A percentile compares a stretch with the other conserved stretches of the same genome.
These are phyloP conservation scores for Augochlora pura DNA, from an alignment of 1,140 invertebrate genomes.

Conservation along the genomic window DNA sequence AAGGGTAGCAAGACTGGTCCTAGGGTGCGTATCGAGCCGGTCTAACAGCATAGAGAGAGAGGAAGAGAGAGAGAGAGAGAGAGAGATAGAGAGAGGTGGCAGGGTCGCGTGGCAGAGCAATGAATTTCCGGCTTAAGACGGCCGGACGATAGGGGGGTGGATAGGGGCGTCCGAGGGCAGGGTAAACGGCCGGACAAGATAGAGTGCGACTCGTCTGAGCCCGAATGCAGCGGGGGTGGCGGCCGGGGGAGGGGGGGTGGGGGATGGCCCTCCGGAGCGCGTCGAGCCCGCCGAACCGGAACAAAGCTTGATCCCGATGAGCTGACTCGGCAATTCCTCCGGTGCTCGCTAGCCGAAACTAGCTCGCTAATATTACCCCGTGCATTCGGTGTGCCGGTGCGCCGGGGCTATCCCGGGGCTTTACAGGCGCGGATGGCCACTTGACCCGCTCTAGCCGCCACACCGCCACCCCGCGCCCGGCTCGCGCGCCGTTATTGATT, in stretches of 20 bases:
- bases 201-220: conserved; percentile 33
- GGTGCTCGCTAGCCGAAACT: conserved; percentile 60
- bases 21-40: too few relatives aligned
- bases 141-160: conserved; percentile 17
- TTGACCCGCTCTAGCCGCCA: conserved; percentile 67
- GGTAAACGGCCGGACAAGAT: conserved; percentile 32
- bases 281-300: conserved; percentile 45
- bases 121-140: conserved; percentile 16
- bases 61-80: too few relatives aligned
- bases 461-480: too few relatives aligned
- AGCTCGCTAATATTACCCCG: conserved; percentile 69
- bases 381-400: conserved; percentile 34
- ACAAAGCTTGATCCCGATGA: conserved; percentile 71
- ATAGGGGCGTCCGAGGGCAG: conserved; percentile 28
- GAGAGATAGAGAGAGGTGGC: too few relatives aligned
- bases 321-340: conserved; percentile 70
- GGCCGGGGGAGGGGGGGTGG: too few relatives aligned
- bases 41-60: too few relatives aligned
- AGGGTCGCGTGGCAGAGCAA: conserved; percentile 6
- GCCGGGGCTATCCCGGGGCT: conserved; percentile 50
- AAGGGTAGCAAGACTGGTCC: too few relatives aligned
- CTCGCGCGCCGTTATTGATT: conserved; percentile 67
- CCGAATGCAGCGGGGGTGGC: conserved; percentile 43
- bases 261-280: conserved; percentile 39
- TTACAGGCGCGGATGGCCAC: conserved; percentile 65